Percentiles rank a stretch among this genome's conserved stretches.
Conservation (phyloP, 2,113 vertebrate species). For the Astatotilapia flaviijosephi region DNA sequence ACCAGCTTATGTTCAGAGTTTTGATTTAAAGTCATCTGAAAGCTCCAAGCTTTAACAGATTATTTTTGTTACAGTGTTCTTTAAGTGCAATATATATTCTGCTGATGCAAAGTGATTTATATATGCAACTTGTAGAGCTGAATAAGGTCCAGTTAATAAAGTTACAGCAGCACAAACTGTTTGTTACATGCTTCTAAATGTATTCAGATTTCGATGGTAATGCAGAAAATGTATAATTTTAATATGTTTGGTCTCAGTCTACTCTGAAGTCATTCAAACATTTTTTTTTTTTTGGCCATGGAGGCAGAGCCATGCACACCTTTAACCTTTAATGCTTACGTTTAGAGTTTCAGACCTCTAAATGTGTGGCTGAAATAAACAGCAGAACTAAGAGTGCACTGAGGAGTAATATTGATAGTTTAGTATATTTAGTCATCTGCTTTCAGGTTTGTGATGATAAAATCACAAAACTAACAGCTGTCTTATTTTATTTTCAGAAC, state of each 20-base stretch:
- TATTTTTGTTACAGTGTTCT: not conserved
- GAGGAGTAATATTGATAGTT: not conserved
- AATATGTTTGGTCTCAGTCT: not conserved
- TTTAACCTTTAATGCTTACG: not conserved
- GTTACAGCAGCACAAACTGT: not conserved
- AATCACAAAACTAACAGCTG: not conserved
- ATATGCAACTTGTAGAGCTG: not conserved
- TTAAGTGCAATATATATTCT: not conserved
- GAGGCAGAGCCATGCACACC: not conserved
- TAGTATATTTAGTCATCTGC: not conserved
- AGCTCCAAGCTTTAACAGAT: not conserved
- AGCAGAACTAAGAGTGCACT: not conserved
- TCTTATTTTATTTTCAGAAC: not conserved
- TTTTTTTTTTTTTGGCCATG: not conserved
- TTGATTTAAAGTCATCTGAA: not conserved
- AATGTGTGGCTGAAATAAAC: not conserved
- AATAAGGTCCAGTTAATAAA: not conserved
- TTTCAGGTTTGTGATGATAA: not conserved
- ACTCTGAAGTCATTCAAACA: not conserved
- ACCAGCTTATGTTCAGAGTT: not conserved
- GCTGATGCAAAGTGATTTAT: not conserved
- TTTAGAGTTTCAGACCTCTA: not conserved
- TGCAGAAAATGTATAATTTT: not conserved
- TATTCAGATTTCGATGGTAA: not conserved
- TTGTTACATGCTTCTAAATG: not conserved